Evolutionary conservation across 1,140 invertebrate genomes (phyloP).

Genomic region (Ceratosolen solmsi): DNA sequence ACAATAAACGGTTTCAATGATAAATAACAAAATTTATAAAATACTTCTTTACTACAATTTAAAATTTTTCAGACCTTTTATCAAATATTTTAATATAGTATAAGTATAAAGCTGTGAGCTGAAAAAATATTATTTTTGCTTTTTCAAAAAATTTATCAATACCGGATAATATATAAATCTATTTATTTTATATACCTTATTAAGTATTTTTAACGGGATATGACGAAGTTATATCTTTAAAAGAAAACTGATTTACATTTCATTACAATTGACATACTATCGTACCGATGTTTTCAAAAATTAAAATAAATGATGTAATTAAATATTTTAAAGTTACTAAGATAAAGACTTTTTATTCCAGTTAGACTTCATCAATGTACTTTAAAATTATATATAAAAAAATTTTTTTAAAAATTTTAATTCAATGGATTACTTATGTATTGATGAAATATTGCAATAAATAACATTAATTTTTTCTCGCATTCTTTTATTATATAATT

Average conservation of each 20-base stretch:
- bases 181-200: neutral
- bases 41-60: too few relatives aligned
- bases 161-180: neutral
- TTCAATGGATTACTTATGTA: neutral
- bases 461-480: too few relatives aligned
- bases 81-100: too few relatives aligned
- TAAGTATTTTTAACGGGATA: constrained; percentile 2
- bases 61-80: too few relatives aligned
- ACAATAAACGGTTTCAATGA: too few relatives aligned
- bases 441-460: too few relatives aligned
- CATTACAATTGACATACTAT: constrained; percentile 8
- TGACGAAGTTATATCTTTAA: constrained; percentile 21
- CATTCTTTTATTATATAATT: neutral
- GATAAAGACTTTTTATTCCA: neutral
- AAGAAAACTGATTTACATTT: neutral
- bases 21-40: too few relatives aligned
- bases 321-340: neutral
- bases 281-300: neutral
- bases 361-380: neutral
- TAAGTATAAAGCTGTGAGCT: too few relatives aligned
- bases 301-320: neutral
- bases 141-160: neutral
- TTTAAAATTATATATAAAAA: neutral
- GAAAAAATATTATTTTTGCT: too few relatives aligned
- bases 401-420: neutral